phyloP scores from a whole-genome alignment of 2,888 invertebrate genomes.

The Sthenelais limicola region DNA sequence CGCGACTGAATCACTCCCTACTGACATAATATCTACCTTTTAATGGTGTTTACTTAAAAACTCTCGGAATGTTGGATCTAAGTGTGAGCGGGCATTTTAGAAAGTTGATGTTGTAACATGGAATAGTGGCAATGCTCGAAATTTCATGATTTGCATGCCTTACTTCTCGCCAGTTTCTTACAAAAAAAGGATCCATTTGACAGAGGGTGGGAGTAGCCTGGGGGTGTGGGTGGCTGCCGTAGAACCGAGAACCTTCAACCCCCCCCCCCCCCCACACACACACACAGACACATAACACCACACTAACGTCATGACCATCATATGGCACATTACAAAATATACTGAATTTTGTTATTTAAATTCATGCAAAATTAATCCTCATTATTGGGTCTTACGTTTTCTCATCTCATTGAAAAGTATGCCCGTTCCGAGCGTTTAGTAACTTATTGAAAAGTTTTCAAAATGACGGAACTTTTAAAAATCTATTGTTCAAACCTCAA shows the following conservation, averaged over 20 bases:
- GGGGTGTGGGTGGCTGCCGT: neutral
- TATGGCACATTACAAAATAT: too few relatives aligned
- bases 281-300: neutral
- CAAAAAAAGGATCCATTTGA: too few relatives aligned
- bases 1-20: neutral
- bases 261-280: neutral
- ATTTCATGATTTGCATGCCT: neutral
- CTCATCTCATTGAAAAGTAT: too few relatives aligned
- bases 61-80: constrained; percentile 10
- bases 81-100: constrained; percentile 25
- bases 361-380: too few relatives aligned
- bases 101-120: neutral
- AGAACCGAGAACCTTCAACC: constrained; percentile 2
- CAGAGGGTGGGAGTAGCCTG: neutral
- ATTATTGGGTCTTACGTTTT: too few relatives aligned
- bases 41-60: constrained; percentile 32
- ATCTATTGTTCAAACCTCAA: too few relatives aligned
- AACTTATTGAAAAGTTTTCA: too few relatives aligned
- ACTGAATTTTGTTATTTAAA: too few relatives aligned
- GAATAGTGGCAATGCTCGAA: neutral
- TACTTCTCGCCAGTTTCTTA: too few relatives aligned
- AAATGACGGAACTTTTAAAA: too few relatives aligned
- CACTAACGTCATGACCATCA: too few relatives aligned
- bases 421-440: too few relatives aligned
- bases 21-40: constrained; percentile 33